These are phyloP conservation scores for Kryphioiulus occultus DNA, from an alignment of 2,888 invertebrate genomes.

Conservation along the genomic window DNA sequence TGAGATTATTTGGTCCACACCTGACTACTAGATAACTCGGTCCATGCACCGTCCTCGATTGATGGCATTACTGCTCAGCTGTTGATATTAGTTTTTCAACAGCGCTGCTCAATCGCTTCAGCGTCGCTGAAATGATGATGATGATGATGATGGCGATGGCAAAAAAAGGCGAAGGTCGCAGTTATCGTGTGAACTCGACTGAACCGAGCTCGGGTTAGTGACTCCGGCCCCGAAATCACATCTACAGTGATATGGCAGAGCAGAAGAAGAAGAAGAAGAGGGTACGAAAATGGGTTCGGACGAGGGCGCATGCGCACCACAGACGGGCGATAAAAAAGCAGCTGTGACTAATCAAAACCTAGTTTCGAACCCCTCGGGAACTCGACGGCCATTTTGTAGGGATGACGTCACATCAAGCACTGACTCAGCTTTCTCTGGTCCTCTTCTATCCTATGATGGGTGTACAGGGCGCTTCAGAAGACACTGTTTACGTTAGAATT, in stretches of 20 bases:
- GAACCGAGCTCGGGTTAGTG: slow-evolving; percentile 35
- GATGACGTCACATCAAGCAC: not conserved
- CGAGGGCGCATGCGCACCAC: not conserved
- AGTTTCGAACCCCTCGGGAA: slow-evolving; percentile 25
- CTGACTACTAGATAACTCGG: not conserved
- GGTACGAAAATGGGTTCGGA: not conserved
- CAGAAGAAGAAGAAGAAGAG: not conserved
- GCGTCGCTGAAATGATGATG: slow-evolving; percentile 19
- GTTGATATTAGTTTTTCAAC: slow-evolving; percentile 35
- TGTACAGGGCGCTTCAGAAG: not conserved
- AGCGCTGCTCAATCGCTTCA: not conserved
- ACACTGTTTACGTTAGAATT: no score
- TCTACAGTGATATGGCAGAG: slow-evolving; percentile 1
- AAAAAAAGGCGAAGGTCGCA: slow-evolving; percentile 33
- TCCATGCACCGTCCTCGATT: not conserved
- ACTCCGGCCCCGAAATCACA: slow-evolving; percentile 16
- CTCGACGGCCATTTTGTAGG: not conserved
- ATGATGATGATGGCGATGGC: slow-evolving; percentile 8
- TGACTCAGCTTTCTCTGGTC: not conserved
- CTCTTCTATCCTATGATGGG: not conserved
- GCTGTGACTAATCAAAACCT: slow-evolving; percentile 30
- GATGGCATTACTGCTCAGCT: not conserved
- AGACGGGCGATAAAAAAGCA: not conserved
- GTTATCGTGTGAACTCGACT: slow-evolving; percentile 31
- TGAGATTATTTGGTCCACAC: not conserved